Evolutionary conservation across 2,888 invertebrate species (phyloP).

Genomic region (Agrypnus murinus): DNA sequence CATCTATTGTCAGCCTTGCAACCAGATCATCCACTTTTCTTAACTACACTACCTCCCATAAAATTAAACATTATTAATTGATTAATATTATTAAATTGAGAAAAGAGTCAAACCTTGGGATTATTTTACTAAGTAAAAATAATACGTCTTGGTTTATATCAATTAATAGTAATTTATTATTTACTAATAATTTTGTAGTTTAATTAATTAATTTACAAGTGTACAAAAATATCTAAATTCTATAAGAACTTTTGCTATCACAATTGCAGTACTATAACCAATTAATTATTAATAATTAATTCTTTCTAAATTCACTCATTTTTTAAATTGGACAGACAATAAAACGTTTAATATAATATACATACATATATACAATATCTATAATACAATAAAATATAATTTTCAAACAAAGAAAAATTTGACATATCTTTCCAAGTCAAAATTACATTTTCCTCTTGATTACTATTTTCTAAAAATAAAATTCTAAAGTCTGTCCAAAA

Average conservation of each 20-base stretch:
- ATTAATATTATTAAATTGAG: no score
- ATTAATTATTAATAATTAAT: constrained; percentile 33
- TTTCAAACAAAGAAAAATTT: neutral
- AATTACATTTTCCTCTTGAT: neutral
- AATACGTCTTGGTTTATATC: neutral
- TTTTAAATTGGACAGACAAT: constrained; percentile 32
- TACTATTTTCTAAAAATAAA: constrained; percentile 6
- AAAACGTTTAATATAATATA: constrained; percentile 24
- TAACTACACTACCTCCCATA: no score
- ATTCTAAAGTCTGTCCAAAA: constrained; percentile 1
- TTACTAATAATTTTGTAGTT: constrained; percentile 31
- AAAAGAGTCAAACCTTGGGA: no score
- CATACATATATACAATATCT: constrained; percentile 26
- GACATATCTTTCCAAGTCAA: neutral
- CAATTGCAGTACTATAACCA: constrained; percentile 65
- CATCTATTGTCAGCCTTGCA: no score
- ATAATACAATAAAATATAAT: constrained; percentile 8
- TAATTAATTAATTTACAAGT: constrained; percentile 52
- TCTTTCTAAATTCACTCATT: constrained; percentile 36
- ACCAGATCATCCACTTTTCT: no score
- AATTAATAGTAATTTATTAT: constrained; percentile 42
- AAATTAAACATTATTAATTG: no score
- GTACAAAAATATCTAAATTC: constrained; percentile 70
- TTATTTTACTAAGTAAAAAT: neutral
- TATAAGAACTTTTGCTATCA: constrained; percentile 67